Base-by-base conservation (phyloP, 1,140 invertebrate species). In the Bilobella aurantiaca region DNA sequence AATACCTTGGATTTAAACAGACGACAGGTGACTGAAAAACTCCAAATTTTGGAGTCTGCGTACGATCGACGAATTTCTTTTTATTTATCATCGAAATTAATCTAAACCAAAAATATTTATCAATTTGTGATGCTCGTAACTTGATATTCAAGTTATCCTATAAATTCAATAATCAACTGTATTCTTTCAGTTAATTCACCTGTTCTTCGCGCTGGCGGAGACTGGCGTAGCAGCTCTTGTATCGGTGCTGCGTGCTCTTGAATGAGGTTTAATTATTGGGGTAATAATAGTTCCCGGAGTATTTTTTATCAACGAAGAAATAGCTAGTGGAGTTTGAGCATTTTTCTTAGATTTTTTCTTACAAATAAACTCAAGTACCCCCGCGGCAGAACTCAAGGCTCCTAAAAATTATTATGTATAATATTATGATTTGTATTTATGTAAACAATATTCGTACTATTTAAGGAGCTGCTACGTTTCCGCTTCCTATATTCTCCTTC, bases 391-490 rank as follows among this genome's bases (percentile, higher is more conserved):
- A 30, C 28, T 31, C 25, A 64, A 12, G n/a, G n/a, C n/a, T n/a
- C n/a, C n/a, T n/a, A n/a, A n/a, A n/a, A n/a, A n/a, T n/a, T n/a
- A n/a, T n/a, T n/a, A n/a, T n/a, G n/a, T n/a, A n/a, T n/a, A n/a
- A n/a, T n/a, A n/a, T n/a, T n/a, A n/a, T n/a, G n/a, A n/a, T n/a
- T n/a, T n/a, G n/a, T n/a, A n/a, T n/a, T n/a, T n/a, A n/a, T n/a
- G n/a, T n/a, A n/a, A n/a, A n/a, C n/a, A n/a, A n/a, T n/a, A n/a
- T n/a, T 25, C 56, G 18, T 66, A 68, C 70, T 30, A 47, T 63
- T 71, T 12, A 71, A 32, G 2, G 70, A 72, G 62, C 67, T 72
- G 47, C 70, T 31, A 14, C 70, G 58, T 29, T 72, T 72, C 46
- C 69, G 69, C 23, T 66, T 27, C 46, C 60, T 58, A 12, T 59